Conservation (phyloP, 2,113 vertebrate genomes). For the Thalassarche chlororhynchos region DNA sequence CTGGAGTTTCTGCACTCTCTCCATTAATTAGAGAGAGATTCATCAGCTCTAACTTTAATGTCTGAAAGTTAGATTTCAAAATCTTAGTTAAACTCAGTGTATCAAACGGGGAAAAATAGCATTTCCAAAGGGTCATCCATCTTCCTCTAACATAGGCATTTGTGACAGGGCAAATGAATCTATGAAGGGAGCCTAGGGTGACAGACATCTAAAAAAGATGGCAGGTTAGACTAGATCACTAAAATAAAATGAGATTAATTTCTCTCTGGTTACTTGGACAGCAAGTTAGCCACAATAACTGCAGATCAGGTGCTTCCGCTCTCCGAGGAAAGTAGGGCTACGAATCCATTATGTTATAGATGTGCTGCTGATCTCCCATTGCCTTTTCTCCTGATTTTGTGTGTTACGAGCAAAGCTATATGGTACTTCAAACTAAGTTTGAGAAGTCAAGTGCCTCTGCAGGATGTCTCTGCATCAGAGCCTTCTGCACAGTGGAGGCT, state of each 20-base stretch:
- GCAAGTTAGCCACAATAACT: not conserved
- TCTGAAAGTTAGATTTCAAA: slow-evolving; percentile 10
- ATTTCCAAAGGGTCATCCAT: not conserved
- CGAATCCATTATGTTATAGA: not conserved
- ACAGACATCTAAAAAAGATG: not conserved
- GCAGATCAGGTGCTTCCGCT: not conserved
- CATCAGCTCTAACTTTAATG: not conserved
- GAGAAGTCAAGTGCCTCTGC: slow-evolving; percentile 12
- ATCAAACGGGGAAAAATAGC: not conserved
- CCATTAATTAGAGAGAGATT: slow-evolving; percentile 12
- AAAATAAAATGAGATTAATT: not conserved
- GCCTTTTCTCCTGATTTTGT: not conserved
- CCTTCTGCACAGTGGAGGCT: not conserved
- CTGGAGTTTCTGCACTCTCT: slow-evolving; percentile 10
- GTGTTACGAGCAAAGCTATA: not conserved
- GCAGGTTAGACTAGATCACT: not conserved
- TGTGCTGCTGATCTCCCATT: not conserved
- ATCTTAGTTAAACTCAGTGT: not conserved
- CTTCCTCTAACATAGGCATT: not conserved
- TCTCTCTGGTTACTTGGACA: not conserved
- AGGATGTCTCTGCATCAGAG: not conserved
- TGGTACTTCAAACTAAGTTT: not conserved
- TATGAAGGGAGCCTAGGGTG: not conserved
- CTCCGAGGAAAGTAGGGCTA: not conserved
- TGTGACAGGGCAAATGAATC: not conserved